Evolutionary conservation across 1,140 invertebrate species (phyloP), one percentile per base, ranked within the genome.

Genomic region (Neuroterus valhalla): DNA sequence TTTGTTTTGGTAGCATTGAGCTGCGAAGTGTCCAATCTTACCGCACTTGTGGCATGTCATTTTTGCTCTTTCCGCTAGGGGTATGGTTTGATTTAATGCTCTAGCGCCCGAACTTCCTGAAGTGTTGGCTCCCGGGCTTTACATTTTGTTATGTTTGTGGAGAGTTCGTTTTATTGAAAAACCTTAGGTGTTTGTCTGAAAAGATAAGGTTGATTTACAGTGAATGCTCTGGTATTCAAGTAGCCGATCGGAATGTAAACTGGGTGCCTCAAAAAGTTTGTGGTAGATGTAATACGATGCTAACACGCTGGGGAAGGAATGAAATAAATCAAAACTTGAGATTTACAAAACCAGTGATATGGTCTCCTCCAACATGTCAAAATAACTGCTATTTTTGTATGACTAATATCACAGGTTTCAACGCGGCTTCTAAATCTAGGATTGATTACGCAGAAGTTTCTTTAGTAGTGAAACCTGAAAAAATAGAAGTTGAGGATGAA

Each of bases 391-490:
- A 62, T 62, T 62, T 62, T 62, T 62, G n/a, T 62, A 62, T 6
- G 17, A 62, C 17, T n/a, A 21, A 62, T 17, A 4, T 19, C 2
- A 26, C 52, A 62, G 52, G 52, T 62, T 62, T 62, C n/a, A 62
- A 11, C 5, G 11, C n/a, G 17, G 11, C 17, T 4, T 4, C 52
- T 62, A 62, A 62, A 62, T 11, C 10, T 62, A 62, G n/a, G n/a
- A 62, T 62, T 19, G 11, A 3, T 4, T 62, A 62, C 52, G 52
- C 52, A 11, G 17, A 62, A 2, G 52, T 6, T 62, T 62, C 52
- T 15, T 62, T 15, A 26, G 17, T 6, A 12, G 23, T 62, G n/a
- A 62, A 62, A 62, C 52, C 52, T 11, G 52, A 62, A 62, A 62
- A 62, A 21, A 19, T 62, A 45, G 44, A 11, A 45, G 44, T 45